These are phyloP conservation scores for Sphinx pinastri DNA, from an alignment of 2,888 invertebrate genomes.

Conservation along the genomic window DNA sequence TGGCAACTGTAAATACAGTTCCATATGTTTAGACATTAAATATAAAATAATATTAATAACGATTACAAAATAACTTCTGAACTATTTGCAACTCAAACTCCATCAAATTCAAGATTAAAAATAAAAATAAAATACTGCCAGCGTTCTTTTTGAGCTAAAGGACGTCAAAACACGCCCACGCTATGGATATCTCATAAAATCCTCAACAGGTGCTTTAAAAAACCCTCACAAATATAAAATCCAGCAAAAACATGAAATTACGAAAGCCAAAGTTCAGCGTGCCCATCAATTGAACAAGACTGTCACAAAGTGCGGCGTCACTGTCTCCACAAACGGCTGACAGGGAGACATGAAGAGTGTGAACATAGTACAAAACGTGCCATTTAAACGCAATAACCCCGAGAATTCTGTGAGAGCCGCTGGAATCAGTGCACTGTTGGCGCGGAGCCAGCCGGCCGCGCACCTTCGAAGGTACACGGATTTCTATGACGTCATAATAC, in stretches of 20 bases:
- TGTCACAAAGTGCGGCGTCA: conserved; percentile 23
- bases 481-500: neutral
- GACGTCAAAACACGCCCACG: neutral
- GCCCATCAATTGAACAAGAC: conserved; percentile 20
- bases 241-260: neutral
- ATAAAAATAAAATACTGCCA: neutral
- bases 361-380: conserved; percentile 47
- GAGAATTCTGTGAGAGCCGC: conserved; percentile 44
- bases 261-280: conserved; percentile 9
- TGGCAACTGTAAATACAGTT: too few species aligned
- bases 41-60: too few species aligned
- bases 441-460: conserved; percentile 49
- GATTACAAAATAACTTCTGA: too few species aligned
- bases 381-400: conserved; percentile 64
- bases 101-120: neutral
- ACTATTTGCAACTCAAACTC: too few species aligned
- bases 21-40: too few species aligned
- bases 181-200: neutral
- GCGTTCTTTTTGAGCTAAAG: too few species aligned
- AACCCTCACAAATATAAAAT: neutral
- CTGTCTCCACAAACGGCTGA: conserved; percentile 28
- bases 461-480: conserved; percentile 44
- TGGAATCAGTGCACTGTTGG: conserved; percentile 59
- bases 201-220: neutral
- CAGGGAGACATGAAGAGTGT: conserved; percentile 28